phyloP scores from a whole-genome alignment of 2,888 invertebrate genomes.

The Cinara cedri region DNA sequence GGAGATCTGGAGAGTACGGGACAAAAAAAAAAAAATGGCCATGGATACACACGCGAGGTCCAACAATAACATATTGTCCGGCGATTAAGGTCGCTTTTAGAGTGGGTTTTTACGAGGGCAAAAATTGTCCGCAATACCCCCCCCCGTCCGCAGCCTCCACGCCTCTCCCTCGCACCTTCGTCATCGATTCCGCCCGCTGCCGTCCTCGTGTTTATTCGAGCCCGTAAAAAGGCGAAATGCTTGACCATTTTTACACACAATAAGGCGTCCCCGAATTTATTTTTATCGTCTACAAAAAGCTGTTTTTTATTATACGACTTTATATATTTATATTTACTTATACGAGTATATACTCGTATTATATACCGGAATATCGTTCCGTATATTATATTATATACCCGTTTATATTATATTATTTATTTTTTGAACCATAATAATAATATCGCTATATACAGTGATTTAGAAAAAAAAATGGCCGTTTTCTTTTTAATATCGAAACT shows the following conservation, averaged over 20 bases:
- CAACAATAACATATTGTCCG: constrained; percentile 56
- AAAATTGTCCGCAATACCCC: constrained; percentile 43
- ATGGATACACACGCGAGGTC: constrained; percentile 29
- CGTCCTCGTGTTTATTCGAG: constrained; percentile 32
- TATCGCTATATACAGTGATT: constrained; percentile 27
- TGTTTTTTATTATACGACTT: constrained; percentile 53
- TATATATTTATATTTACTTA: constrained; percentile 48
- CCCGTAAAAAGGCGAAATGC: constrained; percentile 54
- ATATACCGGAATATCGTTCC: constrained; percentile 43
- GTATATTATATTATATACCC: constrained; percentile 13
- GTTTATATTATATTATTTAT: constrained; percentile 18
- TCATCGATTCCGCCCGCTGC: not conserved
- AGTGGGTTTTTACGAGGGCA: constrained; percentile 55
- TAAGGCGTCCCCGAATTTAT: constrained; percentile 56
- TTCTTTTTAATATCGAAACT: constrained; percentile 54
- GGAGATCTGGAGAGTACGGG: not conserved
- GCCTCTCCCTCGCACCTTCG: not conserved
- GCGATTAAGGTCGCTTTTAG: constrained; percentile 56
- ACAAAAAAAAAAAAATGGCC: constrained; percentile 13
- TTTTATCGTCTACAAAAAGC: constrained; percentile 56
- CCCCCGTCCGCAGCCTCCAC: not conserved
- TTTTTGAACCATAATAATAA: constrained; percentile 29
- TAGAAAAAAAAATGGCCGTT: constrained; percentile 40
- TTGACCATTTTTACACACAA: constrained; percentile 56
- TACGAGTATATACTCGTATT: too few relatives aligned